phyloP scores from a whole-genome alignment of 2,113 vertebrate genomes.

The human region DNA sequence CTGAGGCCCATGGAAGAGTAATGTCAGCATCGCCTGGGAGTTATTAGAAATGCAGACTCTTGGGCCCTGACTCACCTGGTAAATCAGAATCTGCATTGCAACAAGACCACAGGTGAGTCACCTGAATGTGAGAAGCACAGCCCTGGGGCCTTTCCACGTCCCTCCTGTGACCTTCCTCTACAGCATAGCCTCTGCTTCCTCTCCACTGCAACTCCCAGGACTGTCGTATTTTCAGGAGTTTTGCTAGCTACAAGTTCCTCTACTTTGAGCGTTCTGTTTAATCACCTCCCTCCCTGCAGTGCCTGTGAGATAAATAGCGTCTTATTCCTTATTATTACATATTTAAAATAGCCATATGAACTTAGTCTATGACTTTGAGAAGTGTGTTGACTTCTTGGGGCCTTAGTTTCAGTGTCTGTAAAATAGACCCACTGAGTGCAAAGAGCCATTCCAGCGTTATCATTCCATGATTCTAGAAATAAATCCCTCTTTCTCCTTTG shows the following conservation, averaged over 20 bases:
- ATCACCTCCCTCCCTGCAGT: background rate
- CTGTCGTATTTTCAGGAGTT: background rate
- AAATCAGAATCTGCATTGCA: background rate
- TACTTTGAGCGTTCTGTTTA: background rate
- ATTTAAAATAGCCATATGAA: background rate
- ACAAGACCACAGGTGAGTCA: background rate
- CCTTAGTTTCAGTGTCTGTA: background rate
- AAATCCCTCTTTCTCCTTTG: background rate
- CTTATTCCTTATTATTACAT: background rate
- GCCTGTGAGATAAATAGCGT: background rate
- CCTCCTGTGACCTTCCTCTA: too few species aligned
- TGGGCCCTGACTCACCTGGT: fast-evolving
- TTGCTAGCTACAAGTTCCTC: background rate
- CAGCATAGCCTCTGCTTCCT: background rate
- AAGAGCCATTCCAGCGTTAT: background rate
- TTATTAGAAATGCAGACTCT: background rate
- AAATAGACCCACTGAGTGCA: background rate
- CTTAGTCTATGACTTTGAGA: background rate
- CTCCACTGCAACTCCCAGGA: background rate
- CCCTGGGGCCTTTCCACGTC: background rate
- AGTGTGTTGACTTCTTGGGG: background rate
- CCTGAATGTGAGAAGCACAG: background rate
- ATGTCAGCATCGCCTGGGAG: fast-evolving
- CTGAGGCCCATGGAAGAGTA: fast-evolving
- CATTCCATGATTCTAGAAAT: background rate